A percentile compares a stretch with the other conserved stretches of the same genome.
Conservation (phyloP, 2,888 invertebrate species). For the Rhagophthalmus giganteus region DNA sequence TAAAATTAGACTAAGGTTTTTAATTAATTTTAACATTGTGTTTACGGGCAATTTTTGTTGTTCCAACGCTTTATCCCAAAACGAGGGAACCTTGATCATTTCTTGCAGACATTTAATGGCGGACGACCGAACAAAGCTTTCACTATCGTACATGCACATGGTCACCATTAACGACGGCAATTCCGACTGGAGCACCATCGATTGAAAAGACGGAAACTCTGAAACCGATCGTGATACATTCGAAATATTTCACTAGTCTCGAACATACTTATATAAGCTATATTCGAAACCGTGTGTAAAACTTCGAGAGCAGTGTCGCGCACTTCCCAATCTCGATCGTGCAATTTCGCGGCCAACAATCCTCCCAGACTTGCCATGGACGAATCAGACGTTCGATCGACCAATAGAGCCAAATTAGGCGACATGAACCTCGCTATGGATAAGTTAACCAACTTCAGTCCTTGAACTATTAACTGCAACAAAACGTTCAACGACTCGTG, state of each 20-base stretch:
- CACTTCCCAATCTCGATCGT: conserved; percentile 77
- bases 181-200: conserved; percentile 66
- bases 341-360: conserved; percentile 69
- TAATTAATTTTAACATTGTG: conserved; percentile 5
- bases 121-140: conserved; percentile 76
- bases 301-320: conserved; percentile 77
- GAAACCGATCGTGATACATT: too few relatives aligned
- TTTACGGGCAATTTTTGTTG: conserved; percentile 66
- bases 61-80: conserved; percentile 68
- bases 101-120: conserved; percentile 72
- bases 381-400: conserved; percentile 66
- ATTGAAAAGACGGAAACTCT: conserved; percentile 81
- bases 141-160: conserved; percentile 69
- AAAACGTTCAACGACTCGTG: conserved; percentile 1
- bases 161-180: conserved; percentile 67
- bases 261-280: conserved; percentile 71
- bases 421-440: conserved; percentile 76
- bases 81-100: conserved; percentile 64
- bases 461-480: conserved; percentile 69
- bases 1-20: not conserved
- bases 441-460: conserved; percentile 69
- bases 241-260: not conserved
- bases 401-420: conserved; percentile 73
- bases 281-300: conserved; percentile 68
- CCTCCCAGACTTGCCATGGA: conserved; percentile 68